phyloP scores from a whole-genome alignment of 2,797 vertebrate species.

The Helicolenus hilgendorfi region DNA sequence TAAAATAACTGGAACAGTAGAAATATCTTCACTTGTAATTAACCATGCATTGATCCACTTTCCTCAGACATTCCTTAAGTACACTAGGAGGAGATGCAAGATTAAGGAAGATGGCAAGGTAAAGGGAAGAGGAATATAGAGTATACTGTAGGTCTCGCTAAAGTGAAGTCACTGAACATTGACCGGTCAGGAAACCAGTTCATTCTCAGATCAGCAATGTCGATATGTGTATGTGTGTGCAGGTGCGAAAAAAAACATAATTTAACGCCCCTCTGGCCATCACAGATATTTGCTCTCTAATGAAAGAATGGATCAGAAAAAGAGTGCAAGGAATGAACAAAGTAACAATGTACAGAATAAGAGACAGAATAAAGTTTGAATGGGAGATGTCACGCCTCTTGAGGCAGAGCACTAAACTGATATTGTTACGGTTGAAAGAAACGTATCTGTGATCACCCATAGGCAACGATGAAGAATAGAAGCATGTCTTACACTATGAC shows the following conservation, averaged over 20 bases:
- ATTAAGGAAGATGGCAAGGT: neutral
- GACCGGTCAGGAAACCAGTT: constrained; percentile 25
- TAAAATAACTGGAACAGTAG: neutral
- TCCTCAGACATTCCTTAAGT: neutral
- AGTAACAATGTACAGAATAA: neutral
- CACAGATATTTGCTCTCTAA: neutral
- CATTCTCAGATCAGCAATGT: constrained; percentile 25
- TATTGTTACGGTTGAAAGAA: neutral
- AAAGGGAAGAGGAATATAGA: neutral
- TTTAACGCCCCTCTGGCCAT: constrained; percentile 19
- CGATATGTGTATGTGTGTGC: neutral
- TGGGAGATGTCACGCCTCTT: neutral
- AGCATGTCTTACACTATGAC: neutral
- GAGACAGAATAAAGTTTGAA: constrained; percentile 6
- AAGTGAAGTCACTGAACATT: constrained; percentile 34
- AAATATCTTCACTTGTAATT: constrained; percentile 13
- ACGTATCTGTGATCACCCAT: neutral
- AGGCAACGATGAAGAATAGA: neutral
- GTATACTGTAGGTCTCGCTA: neutral
- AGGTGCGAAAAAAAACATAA: neutral
- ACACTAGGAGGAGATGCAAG: neutral
- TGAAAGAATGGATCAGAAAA: neutral
- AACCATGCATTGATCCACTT: constrained; percentile 8
- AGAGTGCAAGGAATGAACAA: neutral
- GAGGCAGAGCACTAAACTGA: neutral